These are phyloP conservation scores for Encarsia formosa DNA, from an alignment of 2,888 invertebrate species.

Conservation along the genomic window DNA sequence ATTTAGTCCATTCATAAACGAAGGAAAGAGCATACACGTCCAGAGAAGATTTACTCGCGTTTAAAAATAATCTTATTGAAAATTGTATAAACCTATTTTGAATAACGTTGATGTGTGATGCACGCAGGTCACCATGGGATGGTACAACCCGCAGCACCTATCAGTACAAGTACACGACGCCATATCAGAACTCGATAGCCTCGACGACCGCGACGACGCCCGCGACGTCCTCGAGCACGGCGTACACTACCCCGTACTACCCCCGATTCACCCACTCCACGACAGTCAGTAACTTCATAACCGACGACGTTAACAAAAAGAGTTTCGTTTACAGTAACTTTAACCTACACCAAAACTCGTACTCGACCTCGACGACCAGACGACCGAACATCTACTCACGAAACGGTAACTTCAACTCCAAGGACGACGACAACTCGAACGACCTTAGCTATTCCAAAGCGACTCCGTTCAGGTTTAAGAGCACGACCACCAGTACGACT, in stretches of 20 bases:
- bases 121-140: constrained; percentile 46
- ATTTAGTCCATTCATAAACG: neutral
- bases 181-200: constrained; percentile 30
- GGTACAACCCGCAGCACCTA: constrained; percentile 44
- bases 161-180: constrained; percentile 37
- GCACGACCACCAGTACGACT: constrained; percentile 39
- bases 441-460: constrained; percentile 43
- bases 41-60: too few species aligned
- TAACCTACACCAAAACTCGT: constrained; percentile 24
- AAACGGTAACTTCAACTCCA: constrained; percentile 30
- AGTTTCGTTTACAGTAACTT: constrained; percentile 28
- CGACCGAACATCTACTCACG: constrained; percentile 34
- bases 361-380: constrained; percentile 32
- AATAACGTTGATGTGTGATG: too few species aligned
- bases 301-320: constrained; percentile 32
- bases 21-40: too few species aligned
- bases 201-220: constrained; percentile 25
- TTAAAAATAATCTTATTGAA: too few species aligned
- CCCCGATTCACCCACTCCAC: constrained; percentile 37
- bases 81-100: too few species aligned
- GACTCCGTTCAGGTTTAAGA: constrained; percentile 45
- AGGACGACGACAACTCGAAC: constrained; percentile 39
- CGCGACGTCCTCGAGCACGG: constrained; percentile 32
- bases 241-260: too few species aligned
- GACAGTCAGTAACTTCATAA: constrained; percentile 37